Evolutionary conservation across 2,797 vertebrate species (phyloP).

Genomic region (Sebastes nivosus): DNA sequence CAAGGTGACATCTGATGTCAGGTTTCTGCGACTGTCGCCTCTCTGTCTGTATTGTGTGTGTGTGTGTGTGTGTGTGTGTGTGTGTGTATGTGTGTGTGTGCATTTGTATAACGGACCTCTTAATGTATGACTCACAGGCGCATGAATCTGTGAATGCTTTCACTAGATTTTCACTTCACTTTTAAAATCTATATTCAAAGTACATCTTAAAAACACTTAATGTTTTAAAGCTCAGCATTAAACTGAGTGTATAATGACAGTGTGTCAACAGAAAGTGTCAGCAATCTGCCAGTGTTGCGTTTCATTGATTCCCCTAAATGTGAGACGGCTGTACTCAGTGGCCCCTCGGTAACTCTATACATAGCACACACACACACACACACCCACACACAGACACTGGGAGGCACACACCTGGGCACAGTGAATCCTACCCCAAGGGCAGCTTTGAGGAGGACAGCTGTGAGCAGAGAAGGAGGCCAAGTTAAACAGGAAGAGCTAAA

Average conservation of each 20-base stretch:
- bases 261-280: constrained; percentile 59
- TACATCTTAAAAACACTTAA: not conserved
- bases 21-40: constrained; percentile 47
- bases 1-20: constrained; percentile 66
- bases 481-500: constrained; percentile 32
- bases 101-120: not conserved
- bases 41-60: constrained; percentile 25
- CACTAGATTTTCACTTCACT: not conserved
- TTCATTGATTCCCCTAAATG: constrained; percentile 63
- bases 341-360: constrained; percentile 64
- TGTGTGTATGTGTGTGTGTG: not conserved
- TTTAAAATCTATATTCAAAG: not conserved
- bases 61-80: not conserved
- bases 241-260: constrained; percentile 33
- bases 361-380: not conserved
- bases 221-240: constrained; percentile 7
- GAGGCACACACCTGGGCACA: constrained; percentile 63
- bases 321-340: constrained; percentile 61
- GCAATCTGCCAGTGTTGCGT: constrained; percentile 48
- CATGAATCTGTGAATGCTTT: not conserved
- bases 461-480: constrained; percentile 23
- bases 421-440: constrained; percentile 56
- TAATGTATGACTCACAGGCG: not conserved
- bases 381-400: not conserved
- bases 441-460: constrained; percentile 45